Percentiles rank a stretch among this genome's conserved stretches.
These are phyloP conservation scores for Phylloscopus trochiloides DNA, from an alignment of 2,113 vertebrate species.

Conservation along the genomic window DNA sequence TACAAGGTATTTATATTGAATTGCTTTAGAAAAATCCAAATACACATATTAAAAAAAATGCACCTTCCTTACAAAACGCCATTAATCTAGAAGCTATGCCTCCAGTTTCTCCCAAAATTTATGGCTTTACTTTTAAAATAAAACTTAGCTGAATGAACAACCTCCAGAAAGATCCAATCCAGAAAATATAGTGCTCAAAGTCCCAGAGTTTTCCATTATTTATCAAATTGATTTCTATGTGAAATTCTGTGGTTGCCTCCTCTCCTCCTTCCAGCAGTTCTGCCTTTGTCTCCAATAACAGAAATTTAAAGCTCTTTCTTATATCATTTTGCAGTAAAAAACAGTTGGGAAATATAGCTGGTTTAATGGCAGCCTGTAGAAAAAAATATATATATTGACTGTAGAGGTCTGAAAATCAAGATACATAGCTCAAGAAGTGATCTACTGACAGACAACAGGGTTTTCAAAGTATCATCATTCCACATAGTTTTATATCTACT, in stretches of 20 bases:
- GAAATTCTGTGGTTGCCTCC: neutral
- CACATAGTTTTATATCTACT: neutral
- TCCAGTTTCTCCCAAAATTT: neutral
- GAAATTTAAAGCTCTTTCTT: neutral
- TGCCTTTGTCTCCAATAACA: neutral
- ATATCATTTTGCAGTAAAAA: neutral
- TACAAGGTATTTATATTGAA: slow-evolving; percentile 1
- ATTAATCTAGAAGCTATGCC: neutral
- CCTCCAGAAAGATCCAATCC: neutral
- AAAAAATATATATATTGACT: neutral
- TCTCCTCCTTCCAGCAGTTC: neutral
- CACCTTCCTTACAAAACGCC: neutral
- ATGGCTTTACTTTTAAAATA: neutral
- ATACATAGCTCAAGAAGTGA: neutral
- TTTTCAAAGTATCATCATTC: neutral
- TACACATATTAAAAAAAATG: neutral
- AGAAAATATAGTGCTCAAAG: neutral
- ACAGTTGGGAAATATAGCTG: neutral
- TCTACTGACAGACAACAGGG: neutral
- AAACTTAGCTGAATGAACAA: neutral
- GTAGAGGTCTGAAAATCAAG: neutral
- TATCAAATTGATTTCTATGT: neutral
- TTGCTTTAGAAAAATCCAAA: slow-evolving; percentile 20
- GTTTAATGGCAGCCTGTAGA: neutral
- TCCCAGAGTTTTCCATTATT: neutral